Percentiles rank a stretch among this genome's conserved stretches.
These are phyloP conservation scores for Tetraneura akinire DNA, from an alignment of 1,140 invertebrate genomes.

Conservation along the genomic window DNA sequence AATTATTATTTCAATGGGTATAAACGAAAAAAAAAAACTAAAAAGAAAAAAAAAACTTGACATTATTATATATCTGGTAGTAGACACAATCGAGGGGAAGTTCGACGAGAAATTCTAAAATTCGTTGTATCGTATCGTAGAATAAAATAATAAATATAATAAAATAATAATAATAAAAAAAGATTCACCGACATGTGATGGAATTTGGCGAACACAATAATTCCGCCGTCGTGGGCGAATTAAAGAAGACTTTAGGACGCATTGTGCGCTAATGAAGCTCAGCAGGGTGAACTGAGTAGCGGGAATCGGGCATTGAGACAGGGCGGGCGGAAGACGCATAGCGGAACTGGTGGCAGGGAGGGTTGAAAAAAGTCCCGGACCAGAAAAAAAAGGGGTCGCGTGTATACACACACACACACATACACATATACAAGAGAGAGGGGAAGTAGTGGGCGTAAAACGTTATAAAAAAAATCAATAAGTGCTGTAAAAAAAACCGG, in stretches of 20 bases:
- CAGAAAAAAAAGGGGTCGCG: conserved; percentile 44
- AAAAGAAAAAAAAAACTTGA: too few species aligned
- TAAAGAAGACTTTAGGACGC: conserved; percentile 42
- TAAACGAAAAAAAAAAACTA: too few species aligned
- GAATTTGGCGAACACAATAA: conserved; percentile 23
- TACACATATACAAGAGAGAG: background rate
- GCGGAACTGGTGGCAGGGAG: background rate
- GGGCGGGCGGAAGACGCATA: background rate
- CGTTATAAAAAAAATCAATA: conserved; percentile 51
- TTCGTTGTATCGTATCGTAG: background rate
- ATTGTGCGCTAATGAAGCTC: conserved; percentile 50
- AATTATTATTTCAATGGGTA: too few species aligned
- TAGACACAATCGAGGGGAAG: background rate
- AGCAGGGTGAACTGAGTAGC: background rate
- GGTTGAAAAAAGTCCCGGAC: conserved; percentile 51
- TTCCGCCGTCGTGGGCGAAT: conserved; percentile 29
- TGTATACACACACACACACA: conserved; percentile 32
- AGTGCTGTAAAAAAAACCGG: conserved; percentile 47
- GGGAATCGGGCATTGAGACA: background rate
- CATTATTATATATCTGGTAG: too few species aligned
- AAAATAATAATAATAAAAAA: background rate
- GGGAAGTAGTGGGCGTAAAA: conserved; percentile 44
- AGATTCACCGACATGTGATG: conserved; percentile 8
- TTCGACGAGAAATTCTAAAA: background rate
- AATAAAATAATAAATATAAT: background rate